phyloP scores from a whole-genome alignment of 2,113 vertebrate genomes.

The Lamprologus tigripictilis region DNA sequence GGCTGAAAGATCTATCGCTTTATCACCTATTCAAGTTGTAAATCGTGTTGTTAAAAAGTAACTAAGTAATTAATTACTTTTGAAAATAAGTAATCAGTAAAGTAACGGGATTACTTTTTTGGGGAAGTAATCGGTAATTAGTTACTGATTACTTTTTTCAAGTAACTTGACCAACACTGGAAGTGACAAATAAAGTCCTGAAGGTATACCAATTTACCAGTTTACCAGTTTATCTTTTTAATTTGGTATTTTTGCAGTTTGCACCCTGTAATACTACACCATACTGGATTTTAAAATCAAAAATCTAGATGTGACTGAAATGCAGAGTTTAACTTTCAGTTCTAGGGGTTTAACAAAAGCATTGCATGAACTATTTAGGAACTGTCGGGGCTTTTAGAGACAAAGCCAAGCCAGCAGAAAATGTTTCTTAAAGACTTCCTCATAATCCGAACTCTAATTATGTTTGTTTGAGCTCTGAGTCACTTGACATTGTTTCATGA shows the following conservation, averaged over 20 bases:
- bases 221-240: not conserved
- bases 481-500: not conserved
- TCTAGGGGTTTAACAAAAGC: not conserved
- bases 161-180: no score
- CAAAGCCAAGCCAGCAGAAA: not conserved
- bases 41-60: no score
- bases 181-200: not conserved
- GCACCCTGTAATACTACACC: rapidly evolving
- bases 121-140: no score
- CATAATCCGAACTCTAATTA: not conserved
- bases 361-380: rapidly evolving
- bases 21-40: no score
- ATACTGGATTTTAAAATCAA: not conserved
- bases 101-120: no score
- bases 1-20: no score
- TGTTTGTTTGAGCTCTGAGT: not conserved
- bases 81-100: no score
- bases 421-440: not conserved
- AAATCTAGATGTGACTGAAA: not conserved
- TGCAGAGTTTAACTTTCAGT: not conserved
- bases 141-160: no score
- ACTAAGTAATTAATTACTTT: no score
- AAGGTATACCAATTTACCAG: rapidly evolving
- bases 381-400: not conserved
- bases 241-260: not conserved